Evolutionary conservation across 2,888 invertebrate species (phyloP).

Genomic region (Drosophila nigritarsus): DNA sequence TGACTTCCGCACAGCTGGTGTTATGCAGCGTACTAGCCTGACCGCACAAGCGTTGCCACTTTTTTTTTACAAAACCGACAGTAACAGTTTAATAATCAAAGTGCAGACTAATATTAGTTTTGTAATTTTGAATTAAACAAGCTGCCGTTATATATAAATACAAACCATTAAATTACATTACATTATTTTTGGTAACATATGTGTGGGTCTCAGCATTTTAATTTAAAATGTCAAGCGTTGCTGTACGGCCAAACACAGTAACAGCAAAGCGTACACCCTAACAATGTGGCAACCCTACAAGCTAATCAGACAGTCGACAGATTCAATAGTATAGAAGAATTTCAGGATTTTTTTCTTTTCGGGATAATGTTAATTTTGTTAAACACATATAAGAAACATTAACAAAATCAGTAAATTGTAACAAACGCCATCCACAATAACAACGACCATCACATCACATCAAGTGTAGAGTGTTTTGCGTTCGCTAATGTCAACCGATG

Average conservation of each 20-base stretch:
- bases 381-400: constrained; percentile 2
- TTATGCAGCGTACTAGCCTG: constrained; percentile 4
- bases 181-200: not conserved
- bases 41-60: not conserved
- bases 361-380: constrained; percentile 33
- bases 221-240: not conserved
- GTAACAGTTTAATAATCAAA: not conserved
- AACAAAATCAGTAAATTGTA: constrained; percentile 10
- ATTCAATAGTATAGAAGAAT: constrained; percentile 55
- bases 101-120: not conserved
- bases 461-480: constrained; percentile 20
- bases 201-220: constrained; percentile 1
- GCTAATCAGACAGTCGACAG: constrained; percentile 53
- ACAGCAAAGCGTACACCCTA: not conserved
- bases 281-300: constrained; percentile 32
- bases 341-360: constrained; percentile 40
- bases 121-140: not conserved
- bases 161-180: not conserved
- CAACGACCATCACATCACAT: not conserved
- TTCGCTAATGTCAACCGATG: constrained; percentile 44
- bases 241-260: constrained; percentile 5
- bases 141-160: not conserved
- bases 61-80: too few relatives aligned
- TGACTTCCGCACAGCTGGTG: not conserved
- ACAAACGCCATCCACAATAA: constrained; percentile 5